Base-by-base conservation (phyloP, 2,113 vertebrate genomes). In the Xyrauchen texanus region DNA sequence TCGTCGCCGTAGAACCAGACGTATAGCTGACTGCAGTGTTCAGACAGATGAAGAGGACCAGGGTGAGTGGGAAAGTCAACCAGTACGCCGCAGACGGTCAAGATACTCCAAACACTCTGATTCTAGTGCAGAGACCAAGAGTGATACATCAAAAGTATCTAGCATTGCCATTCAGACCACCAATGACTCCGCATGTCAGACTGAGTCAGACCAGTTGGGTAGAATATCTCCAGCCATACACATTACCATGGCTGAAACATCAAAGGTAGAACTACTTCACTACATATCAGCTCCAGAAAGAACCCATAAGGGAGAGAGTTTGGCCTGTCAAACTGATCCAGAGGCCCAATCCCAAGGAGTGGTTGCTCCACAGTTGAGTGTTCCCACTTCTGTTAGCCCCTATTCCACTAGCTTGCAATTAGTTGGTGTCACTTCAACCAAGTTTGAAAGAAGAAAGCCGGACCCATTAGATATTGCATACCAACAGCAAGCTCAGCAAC, bases 21-120 rank as follows among this genome's bases (percentile, higher is more conserved):
- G 96, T 55, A 98, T 96, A 9, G 88, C 96, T 0, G 97, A 99
- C 91, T 96, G 96, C 90, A 97, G 98, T 0, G 97, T 99, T 77
- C 98, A 99, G 89, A 99, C 98, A 0, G 98, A 99, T 0, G 98
- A 99, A 6, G 98, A 99, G 79, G 98, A 99, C 85, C 95, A 93
- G 0, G 96, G 90, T 3, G 96, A 98, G 68, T 97, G 96, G 97
- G 97, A 98, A 47, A 91, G 87, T 83, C 98, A 98, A 82, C 97
- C 97, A 0, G 95, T 97, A 42, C 93, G 98, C 9, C 95, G 98
- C 61, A 94, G 98, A 9, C 89, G 96, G 10, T 94, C 96, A 64
- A 92, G 96, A 34, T 89, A 92, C 16, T 94, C 96, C 0, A 96
- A 97, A 69, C 98, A 98, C 60, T 69, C 96, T 0, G 97, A 98